These are phyloP conservation scores for Gadus macrocephalus DNA, from an alignment of 2,113 vertebrate genomes.

Conservation along the genomic window DNA sequence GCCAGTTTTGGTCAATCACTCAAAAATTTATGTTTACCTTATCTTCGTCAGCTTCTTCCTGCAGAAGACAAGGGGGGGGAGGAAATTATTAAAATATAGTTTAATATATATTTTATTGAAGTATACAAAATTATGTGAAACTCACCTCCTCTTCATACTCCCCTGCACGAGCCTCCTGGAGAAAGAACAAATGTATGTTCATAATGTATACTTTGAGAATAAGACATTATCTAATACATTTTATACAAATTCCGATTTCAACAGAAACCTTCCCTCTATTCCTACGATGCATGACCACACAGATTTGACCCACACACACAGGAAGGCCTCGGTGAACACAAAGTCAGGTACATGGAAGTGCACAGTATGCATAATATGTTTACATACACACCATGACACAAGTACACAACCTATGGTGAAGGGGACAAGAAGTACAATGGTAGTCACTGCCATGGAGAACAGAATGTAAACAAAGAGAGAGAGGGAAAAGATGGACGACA, in stretches of 20 bases:
- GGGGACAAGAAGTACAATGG: slow-evolving; percentile 1
- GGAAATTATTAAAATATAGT: not conserved
- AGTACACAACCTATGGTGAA: slow-evolving; percentile 12
- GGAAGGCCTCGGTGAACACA: slow-evolving; percentile 1
- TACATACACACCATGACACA: slow-evolving; percentile 14
- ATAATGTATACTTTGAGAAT: not conserved
- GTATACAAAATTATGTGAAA: not conserved
- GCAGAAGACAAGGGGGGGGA: slow-evolving; percentile 18
- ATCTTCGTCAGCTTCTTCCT: slow-evolving; percentile 41
- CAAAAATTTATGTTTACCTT: not conserved
- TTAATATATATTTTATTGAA: not conserved
- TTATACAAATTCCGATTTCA: not conserved
- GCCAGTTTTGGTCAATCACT: too few species aligned
- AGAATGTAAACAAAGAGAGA: slow-evolving; percentile 4
- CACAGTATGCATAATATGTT: slow-evolving; percentile 8
- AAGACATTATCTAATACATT: not conserved
- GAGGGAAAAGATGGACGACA: too few species aligned
- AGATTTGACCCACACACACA: not conserved
- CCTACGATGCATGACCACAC: not conserved
- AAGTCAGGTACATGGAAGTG: slow-evolving; percentile 6
- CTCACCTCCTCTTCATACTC: slow-evolving; percentile 66
- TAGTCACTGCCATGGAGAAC: slow-evolving; percentile 10
- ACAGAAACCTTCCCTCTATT: slow-evolving; percentile 5
- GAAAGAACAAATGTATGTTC: slow-evolving; percentile 32
- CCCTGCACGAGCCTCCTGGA: slow-evolving; percentile 45